Evolutionary conservation across 2,888 invertebrate genomes (phyloP).

Genomic region (Ectemnius lituratus): DNA sequence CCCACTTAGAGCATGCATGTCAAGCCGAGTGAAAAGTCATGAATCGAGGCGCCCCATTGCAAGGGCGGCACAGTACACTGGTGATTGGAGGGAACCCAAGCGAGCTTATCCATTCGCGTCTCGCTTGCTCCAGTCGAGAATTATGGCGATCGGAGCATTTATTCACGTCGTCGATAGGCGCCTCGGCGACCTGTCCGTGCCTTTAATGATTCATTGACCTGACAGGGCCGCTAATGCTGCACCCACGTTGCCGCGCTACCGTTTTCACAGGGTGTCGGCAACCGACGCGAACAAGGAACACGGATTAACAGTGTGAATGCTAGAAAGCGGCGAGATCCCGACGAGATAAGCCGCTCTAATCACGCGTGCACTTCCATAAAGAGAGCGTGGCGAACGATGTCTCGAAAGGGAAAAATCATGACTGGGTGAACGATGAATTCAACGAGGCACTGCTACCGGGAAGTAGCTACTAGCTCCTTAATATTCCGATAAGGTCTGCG

Average conservation of each 20-base stretch:
- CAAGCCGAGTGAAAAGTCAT: conserved; percentile 50
- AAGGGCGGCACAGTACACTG: conserved; percentile 30
- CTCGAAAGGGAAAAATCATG: neutral
- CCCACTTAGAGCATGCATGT: conserved; percentile 51
- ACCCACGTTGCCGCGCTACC: conserved; percentile 60
- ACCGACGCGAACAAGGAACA: conserved; percentile 31
- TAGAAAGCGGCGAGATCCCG: conserved; percentile 27
- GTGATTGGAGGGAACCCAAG: conserved; percentile 45
- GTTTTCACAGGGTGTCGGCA: conserved; percentile 47
- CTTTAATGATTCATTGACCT: conserved; percentile 69
- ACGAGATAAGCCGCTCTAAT: conserved; percentile 43
- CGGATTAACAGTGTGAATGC: conserved; percentile 37
- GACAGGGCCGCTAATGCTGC: conserved; percentile 61
- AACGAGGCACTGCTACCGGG: neutral
- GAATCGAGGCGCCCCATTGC: conserved; percentile 52
- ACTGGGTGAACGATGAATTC: neutral
- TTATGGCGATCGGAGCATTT: conserved; percentile 65
- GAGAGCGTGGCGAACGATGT: conserved; percentile 5
- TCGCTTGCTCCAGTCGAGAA: conserved; percentile 47
- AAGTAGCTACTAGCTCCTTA: neutral
- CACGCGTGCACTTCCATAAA: conserved; percentile 41
- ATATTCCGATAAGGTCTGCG: neutral
- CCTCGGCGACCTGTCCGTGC: conserved; percentile 60
- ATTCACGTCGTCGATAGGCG: conserved; percentile 67
- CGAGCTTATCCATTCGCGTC: conserved; percentile 25